Evolutionary conservation across 2,888 invertebrate species (phyloP).

Genomic region (Ectemnius lituratus): DNA sequence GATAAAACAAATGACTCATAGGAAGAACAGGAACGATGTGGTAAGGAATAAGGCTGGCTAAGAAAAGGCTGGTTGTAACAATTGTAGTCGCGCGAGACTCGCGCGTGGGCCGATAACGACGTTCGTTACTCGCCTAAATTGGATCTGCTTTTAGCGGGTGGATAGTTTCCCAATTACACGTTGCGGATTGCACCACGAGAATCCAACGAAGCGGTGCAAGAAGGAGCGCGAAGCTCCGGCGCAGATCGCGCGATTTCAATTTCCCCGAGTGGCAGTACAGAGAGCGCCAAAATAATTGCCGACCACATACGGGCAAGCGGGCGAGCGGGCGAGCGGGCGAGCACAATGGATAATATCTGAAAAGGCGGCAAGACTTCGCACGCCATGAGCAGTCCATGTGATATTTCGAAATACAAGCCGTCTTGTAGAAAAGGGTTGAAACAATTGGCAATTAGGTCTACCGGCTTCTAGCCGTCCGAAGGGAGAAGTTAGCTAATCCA

Average conservation of each 20-base stretch:
- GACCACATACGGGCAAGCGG: neutral
- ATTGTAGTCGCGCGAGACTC: neutral
- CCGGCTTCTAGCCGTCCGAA: conserved; percentile 26
- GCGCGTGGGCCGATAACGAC: neutral
- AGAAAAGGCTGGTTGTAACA: neutral
- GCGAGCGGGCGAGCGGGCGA: neutral
- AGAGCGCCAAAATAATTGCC: neutral
- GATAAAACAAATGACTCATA: neutral
- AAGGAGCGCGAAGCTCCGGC: neutral
- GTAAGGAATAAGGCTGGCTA: too few relatives aligned
- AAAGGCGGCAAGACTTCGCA: too few relatives aligned
- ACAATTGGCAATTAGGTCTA: conserved; percentile 54
- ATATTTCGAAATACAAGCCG: neutral
- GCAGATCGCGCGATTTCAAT: conserved; percentile 1
- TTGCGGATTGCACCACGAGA: conserved; percentile 1
- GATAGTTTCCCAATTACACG: conserved; percentile 4
- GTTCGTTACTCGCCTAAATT: conserved; percentile 1
- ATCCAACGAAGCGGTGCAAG: neutral
- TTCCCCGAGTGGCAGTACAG: neutral
- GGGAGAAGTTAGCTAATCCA: conserved; percentile 52
- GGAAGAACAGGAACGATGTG: conserved; percentile 7
- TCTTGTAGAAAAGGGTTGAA: conserved; percentile 17
- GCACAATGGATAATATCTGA: neutral
- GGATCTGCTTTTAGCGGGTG: conserved; percentile 1
- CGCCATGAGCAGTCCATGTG: neutral